Conservation (phyloP, 2,113 vertebrate genomes). For the Zosterops borbonicus region DNA sequence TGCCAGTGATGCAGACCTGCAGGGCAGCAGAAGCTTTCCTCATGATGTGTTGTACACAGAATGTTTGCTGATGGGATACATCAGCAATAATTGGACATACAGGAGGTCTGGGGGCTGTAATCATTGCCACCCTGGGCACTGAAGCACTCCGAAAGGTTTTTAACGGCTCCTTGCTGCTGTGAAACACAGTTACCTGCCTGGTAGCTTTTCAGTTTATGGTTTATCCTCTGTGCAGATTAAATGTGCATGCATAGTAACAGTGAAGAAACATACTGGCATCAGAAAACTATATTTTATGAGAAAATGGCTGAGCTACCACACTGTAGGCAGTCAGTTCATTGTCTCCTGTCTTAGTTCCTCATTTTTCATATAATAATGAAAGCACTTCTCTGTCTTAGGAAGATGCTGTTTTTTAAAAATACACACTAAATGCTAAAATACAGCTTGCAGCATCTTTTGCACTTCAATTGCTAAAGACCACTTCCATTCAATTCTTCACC, state of each 20-base stretch:
- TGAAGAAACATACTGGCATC: background rate
- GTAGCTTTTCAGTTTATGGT: background rate
- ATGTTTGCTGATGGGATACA: background rate
- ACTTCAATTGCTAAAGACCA: background rate
- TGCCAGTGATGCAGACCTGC: background rate
- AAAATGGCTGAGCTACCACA: background rate
- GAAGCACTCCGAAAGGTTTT: background rate
- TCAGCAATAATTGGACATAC: background rate
- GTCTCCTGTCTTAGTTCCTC: background rate
- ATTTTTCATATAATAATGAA: background rate
- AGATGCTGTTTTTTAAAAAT: background rate
- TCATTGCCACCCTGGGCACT: background rate
- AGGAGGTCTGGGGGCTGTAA: background rate
- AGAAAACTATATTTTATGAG: background rate
- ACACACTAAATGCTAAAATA: background rate
- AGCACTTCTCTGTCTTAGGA: background rate
- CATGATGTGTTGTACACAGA: background rate
- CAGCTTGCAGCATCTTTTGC: background rate
- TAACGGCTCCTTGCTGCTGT: background rate
- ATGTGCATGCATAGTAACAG: fast-evolving
- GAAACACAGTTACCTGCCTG: background rate
- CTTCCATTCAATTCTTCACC: background rate
- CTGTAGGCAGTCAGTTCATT: background rate
- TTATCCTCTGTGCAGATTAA: background rate
- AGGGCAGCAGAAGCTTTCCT: background rate